Conservation (phyloP, 2,797 vertebrate genomes). For the Hydrolagus colliei region DNA sequence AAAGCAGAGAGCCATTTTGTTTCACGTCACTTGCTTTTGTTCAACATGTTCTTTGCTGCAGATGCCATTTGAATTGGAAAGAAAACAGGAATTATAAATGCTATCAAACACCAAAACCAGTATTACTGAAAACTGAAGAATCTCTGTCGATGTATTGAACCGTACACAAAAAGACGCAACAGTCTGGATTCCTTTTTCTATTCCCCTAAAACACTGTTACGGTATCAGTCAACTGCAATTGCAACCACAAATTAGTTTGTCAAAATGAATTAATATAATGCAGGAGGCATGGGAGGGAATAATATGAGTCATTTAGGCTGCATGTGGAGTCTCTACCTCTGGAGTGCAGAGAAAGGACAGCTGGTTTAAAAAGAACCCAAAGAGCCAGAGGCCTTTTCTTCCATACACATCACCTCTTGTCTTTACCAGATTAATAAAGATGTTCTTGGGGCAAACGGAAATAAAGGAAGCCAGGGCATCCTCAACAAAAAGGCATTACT, state of each 20-base stretch:
- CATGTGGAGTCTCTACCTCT: not conserved
- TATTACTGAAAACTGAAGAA: not conserved
- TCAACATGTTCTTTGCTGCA: not conserved
- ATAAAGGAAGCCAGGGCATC: not conserved
- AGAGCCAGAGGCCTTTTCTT: not conserved
- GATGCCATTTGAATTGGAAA: not conserved
- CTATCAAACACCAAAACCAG: not conserved
- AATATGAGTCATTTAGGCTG: slow-evolving; percentile 14
- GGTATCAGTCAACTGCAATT: not conserved
- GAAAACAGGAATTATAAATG: not conserved
- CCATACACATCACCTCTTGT: not conserved
- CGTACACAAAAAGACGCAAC: too few species aligned
- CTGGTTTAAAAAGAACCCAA: not conserved
- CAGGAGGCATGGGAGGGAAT: not conserved
- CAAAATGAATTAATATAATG: not conserved
- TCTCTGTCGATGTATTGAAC: not conserved
- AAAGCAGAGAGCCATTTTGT: too few species aligned
- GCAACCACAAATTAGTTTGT: not conserved
- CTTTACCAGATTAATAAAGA: not conserved
- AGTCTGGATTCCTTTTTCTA: not conserved
- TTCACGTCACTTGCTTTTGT: not conserved
- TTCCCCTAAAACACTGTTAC: not conserved
- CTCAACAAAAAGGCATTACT: not conserved
- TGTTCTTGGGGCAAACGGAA: not conserved
- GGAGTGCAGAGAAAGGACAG: not conserved